Base-by-base conservation (phyloP, 2,113 vertebrate genomes). In the Pseudopipra pipra region DNA sequence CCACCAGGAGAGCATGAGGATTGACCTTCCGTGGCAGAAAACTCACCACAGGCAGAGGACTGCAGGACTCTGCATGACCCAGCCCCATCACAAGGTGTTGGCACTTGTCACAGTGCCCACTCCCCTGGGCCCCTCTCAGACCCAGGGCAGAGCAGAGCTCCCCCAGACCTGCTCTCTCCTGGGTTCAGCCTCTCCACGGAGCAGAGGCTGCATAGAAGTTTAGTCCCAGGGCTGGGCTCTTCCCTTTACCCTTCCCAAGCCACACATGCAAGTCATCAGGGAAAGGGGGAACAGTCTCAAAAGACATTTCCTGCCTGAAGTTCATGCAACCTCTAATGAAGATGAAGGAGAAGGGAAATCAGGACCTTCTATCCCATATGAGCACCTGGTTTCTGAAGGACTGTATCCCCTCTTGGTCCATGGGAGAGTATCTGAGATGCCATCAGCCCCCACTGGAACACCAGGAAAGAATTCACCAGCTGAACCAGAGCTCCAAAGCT, bases 91-190 rank as follows among this genome's bases (percentile, higher is more conserved):
- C 28, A n/a, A 71, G 43, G 12, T 11, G 7, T 6, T 51, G 28
- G 24, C 11, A 6, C 33, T n/a, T 9, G 0, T 20, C n/a, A 5
- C 5, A 54, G 30, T 15, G 22, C 37, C 39, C 54, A 37, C 47
- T 16, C 18, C 2, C 1, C 47, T 30, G 8, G 51, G 43, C 27
- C 37, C 27, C 31, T 71, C 52, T 62, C 43, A 49, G 76, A 49
- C 39, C 39, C 12, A 8, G 39, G 39, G 1, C 31, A 47, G 33
- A 55, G 65, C 19, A 77, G 74, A 43, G 33, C 71, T 52, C 39
- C 41, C 44, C 35, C 30, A 71, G 70, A 74, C 10, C 59, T 0
- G 0, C 30, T 25, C 11, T 56, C 27, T 62, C 49, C 46, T 52
- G 31, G 27, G 20, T 14, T 49, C 41, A 68, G 41, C 46, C 33